Evolutionary conservation across 2,888 invertebrate genomes (phyloP).

Genomic region (Brenthis hecate): DNA sequence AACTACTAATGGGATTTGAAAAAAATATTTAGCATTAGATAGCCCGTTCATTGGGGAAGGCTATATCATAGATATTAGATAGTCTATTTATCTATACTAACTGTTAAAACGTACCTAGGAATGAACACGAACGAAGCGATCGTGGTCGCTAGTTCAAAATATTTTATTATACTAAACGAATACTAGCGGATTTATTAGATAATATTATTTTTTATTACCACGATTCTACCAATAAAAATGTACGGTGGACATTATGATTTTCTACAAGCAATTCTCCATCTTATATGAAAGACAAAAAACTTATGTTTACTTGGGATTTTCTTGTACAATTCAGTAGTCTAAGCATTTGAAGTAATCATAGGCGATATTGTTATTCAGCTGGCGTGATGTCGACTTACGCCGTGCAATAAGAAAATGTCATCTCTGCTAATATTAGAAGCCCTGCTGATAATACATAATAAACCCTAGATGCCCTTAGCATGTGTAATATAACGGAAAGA

Average conservation of each 20-base stretch:
- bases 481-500: no score
- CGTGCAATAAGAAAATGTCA: neutral
- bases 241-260: neutral
- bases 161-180: no score
- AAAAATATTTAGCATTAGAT: no score
- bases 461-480: no score
- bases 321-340: neutral
- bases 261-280: neutral
- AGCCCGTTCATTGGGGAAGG: no score
- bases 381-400: neutral
- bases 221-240: neutral
- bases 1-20: no score
- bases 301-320: neutral
- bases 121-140: no score
- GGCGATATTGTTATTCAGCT: constrained; percentile 11
- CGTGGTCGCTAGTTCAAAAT: no score
- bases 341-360: constrained; percentile 5
- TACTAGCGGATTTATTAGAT: neutral
- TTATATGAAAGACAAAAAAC: neutral
- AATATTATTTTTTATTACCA: neutral
- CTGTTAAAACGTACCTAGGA: no score
- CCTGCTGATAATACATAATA: no score
- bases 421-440: neutral
- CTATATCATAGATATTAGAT: no score
- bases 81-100: no score